Evolutionary conservation across 2,797 vertebrate species (phyloP).

Genomic region (Alauda arvensis): DNA sequence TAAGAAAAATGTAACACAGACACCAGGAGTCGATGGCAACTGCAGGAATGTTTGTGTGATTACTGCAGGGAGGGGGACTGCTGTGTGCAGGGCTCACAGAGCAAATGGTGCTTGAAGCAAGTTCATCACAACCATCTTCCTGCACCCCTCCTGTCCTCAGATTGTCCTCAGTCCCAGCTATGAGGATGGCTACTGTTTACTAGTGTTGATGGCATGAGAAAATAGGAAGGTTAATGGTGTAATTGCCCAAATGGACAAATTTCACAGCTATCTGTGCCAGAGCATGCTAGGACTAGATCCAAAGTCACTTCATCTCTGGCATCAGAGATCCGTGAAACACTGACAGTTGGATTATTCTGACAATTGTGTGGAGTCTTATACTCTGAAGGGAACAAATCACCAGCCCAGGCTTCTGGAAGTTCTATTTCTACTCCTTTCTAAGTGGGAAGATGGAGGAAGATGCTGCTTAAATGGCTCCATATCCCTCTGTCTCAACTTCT

Average conservation of each 20-base stretch:
- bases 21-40: background rate
- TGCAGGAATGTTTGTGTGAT: slow-evolving; percentile 25
- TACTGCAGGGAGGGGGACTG: background rate
- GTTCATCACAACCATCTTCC: background rate
- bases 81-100: background rate
- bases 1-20: slow-evolving; percentile 52
- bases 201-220: background rate
- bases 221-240: background rate
- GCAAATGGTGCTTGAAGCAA: background rate
- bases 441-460: background rate
- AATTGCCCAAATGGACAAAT: slow-evolving; percentile 36
- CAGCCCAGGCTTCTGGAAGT: background rate
- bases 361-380: background rate
- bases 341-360: background rate
- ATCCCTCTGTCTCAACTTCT: background rate
- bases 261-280: slow-evolving; percentile 10
- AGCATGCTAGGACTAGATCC: background rate
- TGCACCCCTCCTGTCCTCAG: background rate
- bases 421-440: background rate
- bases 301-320: background rate
- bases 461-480: background rate
- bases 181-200: slow-evolving; percentile 26
- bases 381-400: background rate
- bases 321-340: background rate
- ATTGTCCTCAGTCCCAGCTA: background rate